Conservation (phyloP, 2,888 invertebrate genomes). For the Drosophila ustulata region DNA sequence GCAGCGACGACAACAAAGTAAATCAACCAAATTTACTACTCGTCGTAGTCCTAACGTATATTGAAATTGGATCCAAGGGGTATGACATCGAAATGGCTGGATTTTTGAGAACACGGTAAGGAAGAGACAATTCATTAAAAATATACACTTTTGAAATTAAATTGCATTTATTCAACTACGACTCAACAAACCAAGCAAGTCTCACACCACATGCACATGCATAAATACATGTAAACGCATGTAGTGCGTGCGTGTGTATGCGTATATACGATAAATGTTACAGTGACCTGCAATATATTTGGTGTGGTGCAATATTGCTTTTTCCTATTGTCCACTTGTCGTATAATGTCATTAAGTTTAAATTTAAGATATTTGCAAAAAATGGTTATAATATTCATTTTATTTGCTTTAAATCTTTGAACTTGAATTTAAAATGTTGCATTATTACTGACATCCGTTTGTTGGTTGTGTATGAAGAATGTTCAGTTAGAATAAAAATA, state of each 20-base stretch:
- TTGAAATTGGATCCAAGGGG: slow-evolving; percentile 16
- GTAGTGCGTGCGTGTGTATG: background rate
- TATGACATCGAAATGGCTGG: slow-evolving; percentile 72
- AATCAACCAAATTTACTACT: slow-evolving; percentile 16
- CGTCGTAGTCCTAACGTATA: background rate
- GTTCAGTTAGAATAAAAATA: no score
- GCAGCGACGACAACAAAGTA: slow-evolving; percentile 46
- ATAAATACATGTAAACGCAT: slow-evolving; percentile 2
- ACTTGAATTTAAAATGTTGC: no score
- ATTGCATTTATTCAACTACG: slow-evolving; percentile 7
- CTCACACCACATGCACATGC: slow-evolving; percentile 11
- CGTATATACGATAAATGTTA: slow-evolving; percentile 13
- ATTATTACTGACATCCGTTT: no score
- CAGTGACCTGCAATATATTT: slow-evolving; percentile 50
- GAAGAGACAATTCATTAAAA: background rate
- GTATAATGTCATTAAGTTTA: no score
- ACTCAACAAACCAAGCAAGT: background rate
- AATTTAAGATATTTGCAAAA: no score
- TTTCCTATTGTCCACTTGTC: background rate
- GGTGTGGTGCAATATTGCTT: slow-evolving; percentile 5
- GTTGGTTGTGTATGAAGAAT: no score
- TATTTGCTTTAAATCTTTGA: no score
- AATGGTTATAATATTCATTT: no score
- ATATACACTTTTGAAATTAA: background rate
- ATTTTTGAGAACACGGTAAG: slow-evolving; percentile 78